These are phyloP conservation scores for Stichodactyla mertensii DNA, from an alignment of 64 coral and sea anemone genomes.

Conservation along the genomic window DNA sequence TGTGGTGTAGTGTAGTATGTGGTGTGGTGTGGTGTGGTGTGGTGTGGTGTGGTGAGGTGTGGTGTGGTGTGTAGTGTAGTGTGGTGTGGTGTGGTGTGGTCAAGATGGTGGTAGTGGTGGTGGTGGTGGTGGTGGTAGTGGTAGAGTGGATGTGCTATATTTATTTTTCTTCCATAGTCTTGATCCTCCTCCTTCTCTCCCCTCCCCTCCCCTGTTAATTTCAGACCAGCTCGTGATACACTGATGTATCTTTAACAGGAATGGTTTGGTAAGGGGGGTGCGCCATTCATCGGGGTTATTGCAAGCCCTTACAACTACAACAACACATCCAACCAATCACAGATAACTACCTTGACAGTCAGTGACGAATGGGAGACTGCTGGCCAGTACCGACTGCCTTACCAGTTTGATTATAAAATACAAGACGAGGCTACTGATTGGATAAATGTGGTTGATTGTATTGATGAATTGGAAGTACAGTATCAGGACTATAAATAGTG, in stretches of 20 bases:
- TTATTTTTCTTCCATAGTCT: too few relatives aligned
- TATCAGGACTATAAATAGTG: constrained; percentile 15
- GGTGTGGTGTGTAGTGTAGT: too few relatives aligned
- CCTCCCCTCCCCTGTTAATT: background rate
- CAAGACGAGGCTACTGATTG: constrained; percentile 24
- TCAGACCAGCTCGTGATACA: background rate
- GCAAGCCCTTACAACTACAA: constrained; percentile 87
- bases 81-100: too few relatives aligned
- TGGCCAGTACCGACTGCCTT: constrained; percentile 74
- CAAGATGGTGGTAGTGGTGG: too few relatives aligned
- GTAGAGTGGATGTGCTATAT: too few relatives aligned
- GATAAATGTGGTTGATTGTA: constrained; percentile 32
- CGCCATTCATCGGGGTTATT: constrained; percentile 81
- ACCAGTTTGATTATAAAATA: constrained; percentile 78
- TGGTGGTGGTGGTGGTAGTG: too few relatives aligned
- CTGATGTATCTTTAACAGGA: constrained; percentile 32
- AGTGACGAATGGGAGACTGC: constrained; percentile 73
- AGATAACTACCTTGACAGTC: constrained; percentile 76
- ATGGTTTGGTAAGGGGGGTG: constrained; percentile 88
- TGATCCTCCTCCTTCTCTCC: background rate
- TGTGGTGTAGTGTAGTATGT: too few relatives aligned
- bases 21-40: too few relatives aligned
- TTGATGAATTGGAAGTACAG: constrained; percentile 11
- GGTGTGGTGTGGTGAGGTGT: too few relatives aligned
- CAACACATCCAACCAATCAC: constrained; percentile 80